Evolutionary conservation across 2,888 invertebrate species (phyloP).

Genomic region (Antheraea assamensis): DNA sequence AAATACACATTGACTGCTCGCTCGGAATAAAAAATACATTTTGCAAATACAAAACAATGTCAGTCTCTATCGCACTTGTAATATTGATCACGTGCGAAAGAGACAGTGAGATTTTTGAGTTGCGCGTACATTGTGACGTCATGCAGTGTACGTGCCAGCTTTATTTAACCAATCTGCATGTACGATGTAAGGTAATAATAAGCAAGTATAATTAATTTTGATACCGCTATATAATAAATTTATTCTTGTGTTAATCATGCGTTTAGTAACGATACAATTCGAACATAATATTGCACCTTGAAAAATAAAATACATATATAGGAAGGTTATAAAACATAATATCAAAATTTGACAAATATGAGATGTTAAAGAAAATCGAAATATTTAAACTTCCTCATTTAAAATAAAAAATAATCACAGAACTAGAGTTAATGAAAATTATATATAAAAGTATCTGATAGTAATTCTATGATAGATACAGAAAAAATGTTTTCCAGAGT

Average conservation of each 20-base stretch:
- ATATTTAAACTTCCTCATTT: neutral
- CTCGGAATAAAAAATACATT: no score
- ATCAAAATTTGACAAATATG: neutral
- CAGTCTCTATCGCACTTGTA: no score
- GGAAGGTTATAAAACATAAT: neutral
- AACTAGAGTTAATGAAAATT: neutral
- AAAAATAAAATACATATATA: neutral
- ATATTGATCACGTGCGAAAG: no score
- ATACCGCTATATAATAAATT: neutral
- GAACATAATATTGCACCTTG: neutral
- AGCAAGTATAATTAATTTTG: neutral
- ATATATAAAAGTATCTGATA: neutral
- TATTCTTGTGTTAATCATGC: neutral
- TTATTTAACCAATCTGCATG: neutral
- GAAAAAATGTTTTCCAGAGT: neutral
- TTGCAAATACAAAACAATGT: no score
- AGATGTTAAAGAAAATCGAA: neutral
- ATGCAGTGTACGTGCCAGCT: no score
- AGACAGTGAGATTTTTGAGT: no score
- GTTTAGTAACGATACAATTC: neutral
- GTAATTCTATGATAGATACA: neutral
- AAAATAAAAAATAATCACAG: neutral
- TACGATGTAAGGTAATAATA: neutral
- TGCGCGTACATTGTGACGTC: no score
- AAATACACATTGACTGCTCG: no score